Percentiles rank a stretch among this genome's conserved stretches.
These are phyloP conservation scores for Sebastes trivittatus DNA, from an alignment of 2,797 vertebrate species.

Conservation along the genomic window DNA sequence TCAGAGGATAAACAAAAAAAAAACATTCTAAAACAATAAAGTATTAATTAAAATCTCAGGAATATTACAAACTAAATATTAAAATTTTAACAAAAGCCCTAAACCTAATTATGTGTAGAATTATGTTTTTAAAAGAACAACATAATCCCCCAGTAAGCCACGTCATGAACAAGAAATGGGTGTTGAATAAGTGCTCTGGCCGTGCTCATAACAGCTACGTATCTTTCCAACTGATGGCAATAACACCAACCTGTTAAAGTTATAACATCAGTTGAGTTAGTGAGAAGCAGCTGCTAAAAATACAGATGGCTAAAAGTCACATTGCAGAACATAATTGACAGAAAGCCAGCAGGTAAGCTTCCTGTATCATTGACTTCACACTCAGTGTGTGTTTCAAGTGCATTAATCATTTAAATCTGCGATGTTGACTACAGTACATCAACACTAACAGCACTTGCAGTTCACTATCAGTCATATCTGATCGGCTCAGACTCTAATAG, in stretches of 20 bases:
- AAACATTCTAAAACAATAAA: not conserved
- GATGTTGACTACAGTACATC: not conserved
- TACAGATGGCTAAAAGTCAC: not conserved
- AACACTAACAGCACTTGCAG: not conserved
- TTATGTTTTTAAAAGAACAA: not conserved
- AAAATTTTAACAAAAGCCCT: not conserved
- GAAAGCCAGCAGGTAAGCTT: not conserved
- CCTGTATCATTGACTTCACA: not conserved
- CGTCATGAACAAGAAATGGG: not conserved
- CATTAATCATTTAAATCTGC: not conserved
- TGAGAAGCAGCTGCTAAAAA: not conserved
- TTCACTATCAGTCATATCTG: not conserved
- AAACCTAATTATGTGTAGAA: not conserved
- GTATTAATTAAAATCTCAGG: not conserved
- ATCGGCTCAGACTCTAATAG: constrained; percentile 10
- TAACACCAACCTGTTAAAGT: not conserved
- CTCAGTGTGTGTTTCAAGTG: not conserved
- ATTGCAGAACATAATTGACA: not conserved
- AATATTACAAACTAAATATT: not conserved
- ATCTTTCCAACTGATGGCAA: not conserved
- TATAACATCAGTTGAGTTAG: not conserved
- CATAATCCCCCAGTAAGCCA: not conserved
- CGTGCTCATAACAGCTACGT: not conserved
- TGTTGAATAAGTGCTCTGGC: not conserved
- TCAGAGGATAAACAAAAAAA: not conserved